These are phyloP conservation scores for Solen grandis DNA, from an alignment of 1,140 invertebrate species.

Conservation along the genomic window DNA sequence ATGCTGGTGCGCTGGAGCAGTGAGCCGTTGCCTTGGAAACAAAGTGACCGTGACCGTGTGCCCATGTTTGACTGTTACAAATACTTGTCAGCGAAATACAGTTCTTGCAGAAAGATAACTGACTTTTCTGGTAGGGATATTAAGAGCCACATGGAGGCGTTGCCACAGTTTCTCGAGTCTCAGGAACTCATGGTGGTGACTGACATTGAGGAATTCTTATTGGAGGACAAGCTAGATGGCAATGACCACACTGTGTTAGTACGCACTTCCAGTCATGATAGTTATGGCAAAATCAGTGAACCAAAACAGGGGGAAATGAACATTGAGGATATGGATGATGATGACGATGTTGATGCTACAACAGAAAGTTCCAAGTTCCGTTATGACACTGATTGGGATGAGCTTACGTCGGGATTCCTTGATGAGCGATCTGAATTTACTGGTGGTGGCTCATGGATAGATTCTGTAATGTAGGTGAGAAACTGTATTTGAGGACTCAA, in stretches of 20 bases:
- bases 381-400: constrained; percentile 57
- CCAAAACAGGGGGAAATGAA: constrained; percentile 32
- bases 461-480: constrained; percentile 50
- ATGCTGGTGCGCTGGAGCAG: constrained; percentile 59
- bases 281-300: constrained; percentile 36
- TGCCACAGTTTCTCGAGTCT: constrained; percentile 60
- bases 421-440: constrained; percentile 57
- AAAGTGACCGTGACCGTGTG: constrained; percentile 32
- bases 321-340: constrained; percentile 42
- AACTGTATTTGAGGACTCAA: too few relatives aligned
- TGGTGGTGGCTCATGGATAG: constrained; percentile 47
- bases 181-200: constrained; percentile 59
- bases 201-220: constrained; percentile 59
- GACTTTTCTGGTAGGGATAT: constrained; percentile 18
- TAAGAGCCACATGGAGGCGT: constrained; percentile 36
- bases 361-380: constrained; percentile 37
- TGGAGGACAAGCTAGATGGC: constrained; percentile 9
- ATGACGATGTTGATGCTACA: constrained; percentile 42
- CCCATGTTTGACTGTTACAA: constrained; percentile 54
- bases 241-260: constrained; percentile 41
- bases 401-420: constrained; percentile 63
- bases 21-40: constrained; percentile 65
- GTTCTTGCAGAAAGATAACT: constrained; percentile 42
- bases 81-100: constrained; percentile 25
- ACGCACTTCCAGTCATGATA: constrained; percentile 60